A percentile compares a stretch with the other conserved stretches of the same genome.
Conservation (phyloP, 1,140 invertebrate genomes). For the Calliopsis andreniformis region DNA sequence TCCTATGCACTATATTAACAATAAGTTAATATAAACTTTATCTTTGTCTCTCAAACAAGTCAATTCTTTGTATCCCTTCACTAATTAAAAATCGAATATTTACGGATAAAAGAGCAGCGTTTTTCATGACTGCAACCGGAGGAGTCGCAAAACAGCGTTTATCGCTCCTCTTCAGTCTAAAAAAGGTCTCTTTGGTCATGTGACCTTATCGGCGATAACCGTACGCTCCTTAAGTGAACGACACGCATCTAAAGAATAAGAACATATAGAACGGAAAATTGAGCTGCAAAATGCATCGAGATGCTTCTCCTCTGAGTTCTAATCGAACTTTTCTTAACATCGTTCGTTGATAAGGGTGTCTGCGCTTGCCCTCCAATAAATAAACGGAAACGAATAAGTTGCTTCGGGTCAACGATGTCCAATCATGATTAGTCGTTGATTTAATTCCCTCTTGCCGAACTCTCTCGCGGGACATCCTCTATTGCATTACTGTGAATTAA, state of each 20-base stretch:
- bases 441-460: neutral
- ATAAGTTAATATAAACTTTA: too few relatives aligned
- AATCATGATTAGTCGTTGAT: neutral
- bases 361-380: neutral
- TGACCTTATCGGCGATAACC: slow-evolving; percentile 29
- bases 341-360: neutral
- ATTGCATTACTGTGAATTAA: too few relatives aligned
- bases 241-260: too few relatives aligned
- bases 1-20: too few relatives aligned
- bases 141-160: neutral
- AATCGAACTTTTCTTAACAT: neutral
- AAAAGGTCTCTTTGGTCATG: slow-evolving; percentile 29
- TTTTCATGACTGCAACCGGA: neutral
- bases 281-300: neutral
- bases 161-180: slow-evolving; percentile 6
- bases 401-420: neutral
- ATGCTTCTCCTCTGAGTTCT: neutral
- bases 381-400: neutral
- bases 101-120: neutral
- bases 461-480: neutral
- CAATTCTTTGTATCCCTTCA: too few relatives aligned
- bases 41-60: too few relatives aligned
- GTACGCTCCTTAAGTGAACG: neutral
- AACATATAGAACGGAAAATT: too few relatives aligned
- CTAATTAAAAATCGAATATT: neutral